phyloP scores from a whole-genome alignment of 2,113 vertebrate species.

The Chinchilla lanigera region DNA sequence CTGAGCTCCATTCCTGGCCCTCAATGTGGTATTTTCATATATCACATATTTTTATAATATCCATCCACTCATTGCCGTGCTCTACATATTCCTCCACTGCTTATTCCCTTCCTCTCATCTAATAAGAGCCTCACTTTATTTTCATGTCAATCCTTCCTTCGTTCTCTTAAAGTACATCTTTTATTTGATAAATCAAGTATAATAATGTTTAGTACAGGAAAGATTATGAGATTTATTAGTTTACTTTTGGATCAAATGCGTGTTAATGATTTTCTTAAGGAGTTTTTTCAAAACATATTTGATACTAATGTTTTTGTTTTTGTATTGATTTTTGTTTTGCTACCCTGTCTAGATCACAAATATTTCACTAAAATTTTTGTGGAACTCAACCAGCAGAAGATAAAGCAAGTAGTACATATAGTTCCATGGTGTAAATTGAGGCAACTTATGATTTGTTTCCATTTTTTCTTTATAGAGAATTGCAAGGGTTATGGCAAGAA shows the following conservation, averaged over 20 bases:
- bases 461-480: neutral
- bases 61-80: neutral
- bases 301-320: neutral
- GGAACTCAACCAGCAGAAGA: neutral
- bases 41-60: neutral
- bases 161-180: neutral
- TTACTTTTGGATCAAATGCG: neutral
- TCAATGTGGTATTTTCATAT: neutral
- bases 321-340: neutral
- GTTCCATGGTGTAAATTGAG: neutral
- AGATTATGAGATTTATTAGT: neutral
- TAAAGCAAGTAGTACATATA: neutral
- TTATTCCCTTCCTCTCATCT: neutral
- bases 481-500: neutral
- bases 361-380: neutral
- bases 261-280: neutral
- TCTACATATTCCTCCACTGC: neutral
- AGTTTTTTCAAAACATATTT: neutral
- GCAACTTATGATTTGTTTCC: constrained; percentile 19
- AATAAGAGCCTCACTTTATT: neutral
- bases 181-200: neutral
- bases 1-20: too few relatives aligned
- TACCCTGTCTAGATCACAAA: neutral
- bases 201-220: constrained; percentile 27
- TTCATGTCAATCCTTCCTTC: neutral